Conservation (phyloP, 2,113 vertebrate genomes). For the Pandion haliaetus region DNA sequence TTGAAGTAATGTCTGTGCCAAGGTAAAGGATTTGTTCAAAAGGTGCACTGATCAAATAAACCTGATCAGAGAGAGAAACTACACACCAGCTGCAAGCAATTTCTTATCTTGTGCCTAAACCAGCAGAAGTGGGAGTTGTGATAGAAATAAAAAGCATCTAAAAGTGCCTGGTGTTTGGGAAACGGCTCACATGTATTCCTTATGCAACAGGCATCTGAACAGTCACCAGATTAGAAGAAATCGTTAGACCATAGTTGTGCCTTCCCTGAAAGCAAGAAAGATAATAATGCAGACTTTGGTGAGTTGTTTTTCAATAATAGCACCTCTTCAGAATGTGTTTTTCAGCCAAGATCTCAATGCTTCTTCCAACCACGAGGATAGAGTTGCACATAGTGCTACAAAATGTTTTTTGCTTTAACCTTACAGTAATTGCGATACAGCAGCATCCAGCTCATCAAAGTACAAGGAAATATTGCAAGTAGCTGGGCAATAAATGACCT, state of each 20-base stretch:
- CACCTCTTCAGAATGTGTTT: background rate
- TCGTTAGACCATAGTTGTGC: constrained; percentile 22
- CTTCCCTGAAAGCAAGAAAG: background rate
- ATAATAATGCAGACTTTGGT: background rate
- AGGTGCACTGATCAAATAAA: background rate
- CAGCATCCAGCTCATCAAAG: background rate
- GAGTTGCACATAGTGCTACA: background rate
- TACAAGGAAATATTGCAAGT: background rate
- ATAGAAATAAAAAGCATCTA: background rate
- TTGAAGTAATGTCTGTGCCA: background rate
- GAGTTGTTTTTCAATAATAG: background rate
- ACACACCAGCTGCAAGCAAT: background rate
- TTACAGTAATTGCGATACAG: background rate
- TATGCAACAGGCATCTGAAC: background rate
- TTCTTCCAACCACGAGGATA: background rate
- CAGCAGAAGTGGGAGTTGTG: background rate
- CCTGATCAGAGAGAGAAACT: background rate
- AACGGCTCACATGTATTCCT: background rate
- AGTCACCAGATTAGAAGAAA: constrained; percentile 9
- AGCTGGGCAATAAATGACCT: background rate
- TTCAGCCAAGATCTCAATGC: background rate
- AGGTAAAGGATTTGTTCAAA: background rate
- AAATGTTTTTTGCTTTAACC: background rate
- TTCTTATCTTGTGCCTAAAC: constrained; percentile 8
- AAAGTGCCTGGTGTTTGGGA: background rate